Percentiles rank a stretch among this genome's conserved stretches.
Conservation (phyloP, 1,140 invertebrate genomes). For the Panulirus ornatus region DNA sequence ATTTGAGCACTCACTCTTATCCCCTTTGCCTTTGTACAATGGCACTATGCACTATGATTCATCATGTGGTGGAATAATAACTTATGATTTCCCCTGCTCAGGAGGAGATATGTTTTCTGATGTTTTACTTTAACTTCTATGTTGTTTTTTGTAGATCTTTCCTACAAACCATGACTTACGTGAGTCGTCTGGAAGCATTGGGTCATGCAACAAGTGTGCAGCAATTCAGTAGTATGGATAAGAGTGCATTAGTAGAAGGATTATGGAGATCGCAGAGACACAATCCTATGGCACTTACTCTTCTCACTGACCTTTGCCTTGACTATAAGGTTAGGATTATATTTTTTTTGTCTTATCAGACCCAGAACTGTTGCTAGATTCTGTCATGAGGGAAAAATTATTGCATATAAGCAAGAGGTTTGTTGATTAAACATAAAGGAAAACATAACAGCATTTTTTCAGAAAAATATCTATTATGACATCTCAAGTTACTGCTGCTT, state of each 20-base stretch:
- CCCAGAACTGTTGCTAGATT: too few relatives aligned
- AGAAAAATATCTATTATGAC: too few relatives aligned
- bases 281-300: slow-evolving; percentile 63
- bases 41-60: too few relatives aligned
- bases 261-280: slow-evolving; percentile 73
- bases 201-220: slow-evolving; percentile 54
- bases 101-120: not conserved
- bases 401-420: too few relatives aligned
- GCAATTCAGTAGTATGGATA: slow-evolving; percentile 67
- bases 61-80: too few relatives aligned
- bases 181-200: slow-evolving; percentile 65
- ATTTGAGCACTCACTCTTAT: too few relatives aligned
- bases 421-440: too few relatives aligned
- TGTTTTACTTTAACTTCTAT: not conserved
- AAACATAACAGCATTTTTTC: too few relatives aligned
- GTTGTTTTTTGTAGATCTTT: slow-evolving; percentile 13
- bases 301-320: slow-evolving; percentile 72
- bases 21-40: too few relatives aligned
- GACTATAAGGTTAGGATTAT: slow-evolving; percentile 65
- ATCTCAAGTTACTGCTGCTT: too few relatives aligned
- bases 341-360: too few relatives aligned
- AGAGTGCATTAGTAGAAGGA: slow-evolving; percentile 68
- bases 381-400: too few relatives aligned
- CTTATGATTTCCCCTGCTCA: not conserved
- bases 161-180: slow-evolving; percentile 68